Evolutionary conservation across 1,140 invertebrate genomes (phyloP), one percentile per base, ranked within the genome.

Genomic region (Diuraphis noxia): DNA sequence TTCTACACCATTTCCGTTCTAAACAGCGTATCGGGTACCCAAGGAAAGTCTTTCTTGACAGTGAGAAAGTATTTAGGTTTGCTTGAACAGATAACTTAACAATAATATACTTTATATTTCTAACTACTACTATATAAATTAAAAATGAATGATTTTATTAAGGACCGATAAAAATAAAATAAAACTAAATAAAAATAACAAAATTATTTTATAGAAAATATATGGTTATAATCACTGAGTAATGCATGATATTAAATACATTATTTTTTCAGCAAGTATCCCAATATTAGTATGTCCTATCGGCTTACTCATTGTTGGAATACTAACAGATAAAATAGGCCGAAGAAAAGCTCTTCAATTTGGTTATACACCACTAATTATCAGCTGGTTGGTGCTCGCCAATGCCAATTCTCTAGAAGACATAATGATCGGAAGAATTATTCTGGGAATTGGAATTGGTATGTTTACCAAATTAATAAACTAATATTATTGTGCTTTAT

Each of bases 211-310:
- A 30, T 30, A 10, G 9, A 63, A 30, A n/a, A 21, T 49, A 5
- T 56, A 10, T 30, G 30, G 10, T 30, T n/a, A n/a, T 30, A 30
- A 63, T 30, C 56, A 5, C 13, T 10, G 1, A 30, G 52, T 56
- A 49, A 21, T 21, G 8, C 10, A 30, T 56, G 30, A 56, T 56
- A 56, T 43, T 30, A 41, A 5, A 43, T 13, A 21, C 5, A 21
- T 34, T 85, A 34, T 49, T 36, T 46, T 91, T 82, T 91, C n/a
- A 91, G 89, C 89, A 19, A 91, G 89, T 52, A 2, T 91, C 25
- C 77, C 89, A 49, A n/a, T 49, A 9, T 25, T 91, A 7, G 10
- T 91, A 4, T 36, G 77, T 4, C 89, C 89, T 1, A 9, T 81
- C 34, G 89, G 89, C 52, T 38, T 91, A 40, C 21, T 91, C 0